phyloP scores from a whole-genome alignment of 2,888 invertebrate genomes.

The Endomychus coccineus region DNA sequence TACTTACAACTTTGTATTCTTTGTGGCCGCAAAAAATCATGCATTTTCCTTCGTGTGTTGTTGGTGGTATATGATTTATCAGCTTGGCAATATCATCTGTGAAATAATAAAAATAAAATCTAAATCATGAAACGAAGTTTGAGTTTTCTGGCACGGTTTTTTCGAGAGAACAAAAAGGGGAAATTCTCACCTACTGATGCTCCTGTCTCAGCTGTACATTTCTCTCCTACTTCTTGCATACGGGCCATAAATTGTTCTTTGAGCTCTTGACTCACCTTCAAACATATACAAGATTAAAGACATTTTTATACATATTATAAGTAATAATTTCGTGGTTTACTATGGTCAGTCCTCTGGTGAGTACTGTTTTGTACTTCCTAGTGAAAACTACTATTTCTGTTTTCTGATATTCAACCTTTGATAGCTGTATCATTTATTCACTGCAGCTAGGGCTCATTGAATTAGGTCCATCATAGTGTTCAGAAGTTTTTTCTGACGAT shows the following conservation, averaged over 20 bases:
- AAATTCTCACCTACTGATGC: conserved; percentile 25
- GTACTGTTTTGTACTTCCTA: no score
- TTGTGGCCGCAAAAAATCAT: conserved; percentile 14
- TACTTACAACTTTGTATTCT: conserved; percentile 13
- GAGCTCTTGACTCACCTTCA: conserved; percentile 25
- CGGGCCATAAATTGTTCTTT: conserved; percentile 23
- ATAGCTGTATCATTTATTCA: no score
- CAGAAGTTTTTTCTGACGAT: no score
- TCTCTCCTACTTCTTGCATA: conserved; percentile 23
- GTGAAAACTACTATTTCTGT: no score
- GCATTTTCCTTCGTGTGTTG: conserved; percentile 12
- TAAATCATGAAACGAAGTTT: background rate
- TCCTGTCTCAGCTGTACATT: conserved; percentile 27
- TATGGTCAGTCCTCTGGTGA: no score
- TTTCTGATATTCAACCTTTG: no score
- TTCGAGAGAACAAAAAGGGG: background rate
- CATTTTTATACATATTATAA: no score
- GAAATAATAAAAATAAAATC: background rate
- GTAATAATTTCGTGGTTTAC: no score
- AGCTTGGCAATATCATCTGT: conserved; percentile 13
- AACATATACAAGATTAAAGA: no score
- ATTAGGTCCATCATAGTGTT: no score
- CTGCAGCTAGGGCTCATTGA: no score
- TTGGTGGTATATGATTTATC: conserved; percentile 9
- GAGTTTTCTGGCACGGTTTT: background rate